A percentile compares a stretch with the other conserved stretches of the same genome.
Evolutionary conservation across 2,797 vertebrate genomes (phyloP).

Genomic region (Tympanoctomys barrerae): DNA sequence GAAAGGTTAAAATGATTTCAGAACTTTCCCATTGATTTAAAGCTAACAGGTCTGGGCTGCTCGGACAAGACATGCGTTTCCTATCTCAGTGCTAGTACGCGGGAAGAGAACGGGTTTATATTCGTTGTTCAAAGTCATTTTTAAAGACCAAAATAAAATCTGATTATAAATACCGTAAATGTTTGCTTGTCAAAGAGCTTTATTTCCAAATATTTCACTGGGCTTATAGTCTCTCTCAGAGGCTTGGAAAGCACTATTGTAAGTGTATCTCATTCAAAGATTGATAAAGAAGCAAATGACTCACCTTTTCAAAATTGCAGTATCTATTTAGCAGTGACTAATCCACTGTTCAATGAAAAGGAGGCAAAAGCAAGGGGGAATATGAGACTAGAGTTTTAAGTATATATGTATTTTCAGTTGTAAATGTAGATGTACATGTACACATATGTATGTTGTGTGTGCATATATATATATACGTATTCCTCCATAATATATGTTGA

Average conservation of each 20-base stretch:
- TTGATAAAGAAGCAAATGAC: conserved; percentile 27
- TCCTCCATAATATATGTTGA: background rate
- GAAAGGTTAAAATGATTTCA: conserved; percentile 72
- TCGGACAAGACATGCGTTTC: conserved; percentile 66
- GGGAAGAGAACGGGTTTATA: conserved; percentile 37
- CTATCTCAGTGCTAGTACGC: conserved; percentile 35
- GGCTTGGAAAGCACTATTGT: conserved; percentile 2
- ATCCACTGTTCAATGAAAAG: conserved; percentile 47
- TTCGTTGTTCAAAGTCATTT: conserved; percentile 60
- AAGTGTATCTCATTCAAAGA: conserved; percentile 18
- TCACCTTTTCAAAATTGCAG: conserved; percentile 44
- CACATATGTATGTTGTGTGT: background rate
- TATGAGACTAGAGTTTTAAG: background rate
- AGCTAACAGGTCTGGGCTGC: background rate
- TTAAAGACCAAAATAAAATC: conserved; percentile 61
- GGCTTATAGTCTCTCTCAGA: conserved; percentile 18
- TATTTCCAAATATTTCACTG: conserved; percentile 25
- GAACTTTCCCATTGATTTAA: conserved; percentile 62
- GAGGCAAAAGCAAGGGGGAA: conserved; percentile 24
- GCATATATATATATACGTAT: background rate
- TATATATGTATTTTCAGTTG: background rate
- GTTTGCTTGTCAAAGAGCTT: conserved; percentile 24
- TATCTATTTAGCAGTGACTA: conserved; percentile 18
- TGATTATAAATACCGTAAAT: conserved; percentile 50
- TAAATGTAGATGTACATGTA: background rate